phyloP scores from a whole-genome alignment of 1,140 invertebrate genomes.

The Spodoptera litura region DNA sequence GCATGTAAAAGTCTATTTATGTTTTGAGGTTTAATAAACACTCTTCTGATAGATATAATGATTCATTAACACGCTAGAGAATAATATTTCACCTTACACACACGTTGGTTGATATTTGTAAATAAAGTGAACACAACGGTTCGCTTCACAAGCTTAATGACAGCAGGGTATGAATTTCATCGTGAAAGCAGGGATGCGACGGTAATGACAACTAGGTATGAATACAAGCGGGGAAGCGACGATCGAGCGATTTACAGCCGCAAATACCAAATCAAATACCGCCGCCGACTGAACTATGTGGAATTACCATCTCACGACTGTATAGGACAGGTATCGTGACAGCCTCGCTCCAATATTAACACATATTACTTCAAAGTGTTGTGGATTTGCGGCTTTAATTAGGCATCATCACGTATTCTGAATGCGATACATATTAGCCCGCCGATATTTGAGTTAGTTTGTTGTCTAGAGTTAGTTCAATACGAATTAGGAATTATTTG shows the following conservation, averaged over 20 bases:
- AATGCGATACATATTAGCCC: not conserved
- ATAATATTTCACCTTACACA: too few relatives aligned
- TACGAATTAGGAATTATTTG: too few relatives aligned
- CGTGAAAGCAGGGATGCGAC: not conserved
- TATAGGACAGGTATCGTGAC: conserved; percentile 17
- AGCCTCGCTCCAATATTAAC: not conserved
- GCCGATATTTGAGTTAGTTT: not conserved
- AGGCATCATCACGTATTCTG: not conserved
- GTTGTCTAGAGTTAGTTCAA: too few relatives aligned
- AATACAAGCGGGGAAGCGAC: not conserved
- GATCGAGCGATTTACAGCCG: conserved; percentile 15
- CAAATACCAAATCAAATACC: conserved; percentile 40
- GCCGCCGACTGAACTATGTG: conserved; percentile 23
- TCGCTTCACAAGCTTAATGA: not conserved
- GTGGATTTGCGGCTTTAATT: conserved; percentile 28
- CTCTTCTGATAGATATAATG: too few relatives aligned
- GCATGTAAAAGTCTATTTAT: too few relatives aligned
- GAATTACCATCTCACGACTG: conserved; percentile 15
- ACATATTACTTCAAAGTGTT: conserved; percentile 3
- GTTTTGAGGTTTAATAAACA: too few relatives aligned
- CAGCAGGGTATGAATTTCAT: not conserved
- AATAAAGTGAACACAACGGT: too few relatives aligned
- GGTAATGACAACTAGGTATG: not conserved
- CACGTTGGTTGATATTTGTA: too few relatives aligned
- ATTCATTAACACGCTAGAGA: too few relatives aligned